Evolutionary conservation across 2,797 vertebrate species (phyloP), one percentile per base, ranked within the genome.

Genomic region (Linurgus olivaceus): DNA sequence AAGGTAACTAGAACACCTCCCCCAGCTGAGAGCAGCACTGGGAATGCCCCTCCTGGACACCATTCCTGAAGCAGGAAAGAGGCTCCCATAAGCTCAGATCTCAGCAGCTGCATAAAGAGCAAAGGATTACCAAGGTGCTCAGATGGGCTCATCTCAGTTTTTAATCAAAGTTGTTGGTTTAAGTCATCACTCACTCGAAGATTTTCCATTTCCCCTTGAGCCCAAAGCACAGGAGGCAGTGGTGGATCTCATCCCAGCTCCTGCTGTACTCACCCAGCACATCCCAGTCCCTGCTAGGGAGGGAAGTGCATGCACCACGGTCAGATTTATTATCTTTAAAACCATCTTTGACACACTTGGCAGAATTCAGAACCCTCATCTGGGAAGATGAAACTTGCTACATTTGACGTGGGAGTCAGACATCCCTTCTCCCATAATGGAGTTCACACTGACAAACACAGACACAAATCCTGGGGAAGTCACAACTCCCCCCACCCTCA

Each of bases 401-500:
- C 8, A 1, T 55, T 50, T 76, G 33, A 76, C 0, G 29, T 35
- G 44, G 86, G 81, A 96, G 83, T 63, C 71, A 25, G 37, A 25
- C 45, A 48, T 21, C 57, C 63, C 91, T 35, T 3, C 63, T 73
- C 71, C 59, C 55, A 23, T 13, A n/a, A 75, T 0, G 18, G 77
- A 80, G 59, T 6, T 91, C 71, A 51, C 51, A 7, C 33, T 5
- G n/a, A 65, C 68, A 83, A 67, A 78, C 26, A 75, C 0, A 0
- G 90, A 57, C 78, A 93, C 91, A 89, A 85, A 92, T 82, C 94
- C 63, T 58, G 2, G 44, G n/a, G 20, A 67, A 82, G 67, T 40
- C 74, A 47, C 66, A 38, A 38, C 59, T 88, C 48, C 67, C 51
- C 47, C 16, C 21, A 31, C 11, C 42, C 52, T 57, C 19, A 24